phyloP scores from a whole-genome alignment of 2,888 invertebrate species.

The Empis livida region DNA sequence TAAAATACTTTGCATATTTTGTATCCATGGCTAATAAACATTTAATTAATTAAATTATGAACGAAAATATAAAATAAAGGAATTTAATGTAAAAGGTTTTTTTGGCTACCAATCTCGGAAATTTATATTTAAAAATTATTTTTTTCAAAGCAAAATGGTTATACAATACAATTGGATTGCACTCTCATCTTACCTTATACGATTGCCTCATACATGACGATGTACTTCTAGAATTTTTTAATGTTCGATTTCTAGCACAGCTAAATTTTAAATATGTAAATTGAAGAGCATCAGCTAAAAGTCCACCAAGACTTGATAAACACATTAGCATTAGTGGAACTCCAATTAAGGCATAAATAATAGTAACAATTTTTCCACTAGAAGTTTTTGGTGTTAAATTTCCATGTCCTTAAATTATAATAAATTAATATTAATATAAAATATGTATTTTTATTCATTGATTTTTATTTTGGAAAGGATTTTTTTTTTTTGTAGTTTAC shows the following conservation, averaged over 20 bases:
- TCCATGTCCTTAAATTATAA: slow-evolving; percentile 57
- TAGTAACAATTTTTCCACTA: slow-evolving; percentile 70
- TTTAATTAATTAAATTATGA: no score
- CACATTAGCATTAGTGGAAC: slow-evolving; percentile 79
- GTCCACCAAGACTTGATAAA: slow-evolving; percentile 68
- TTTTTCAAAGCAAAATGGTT: no score
- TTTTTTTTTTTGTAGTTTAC: no score
- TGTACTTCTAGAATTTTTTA: neutral
- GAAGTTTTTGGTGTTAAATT: slow-evolving; percentile 74
- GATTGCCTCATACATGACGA: slow-evolving; percentile 14
- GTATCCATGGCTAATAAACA: no score
- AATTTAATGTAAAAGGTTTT: no score
- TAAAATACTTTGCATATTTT: no score
- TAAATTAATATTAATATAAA: neutral
- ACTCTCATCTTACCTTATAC: slow-evolving; percentile 14
- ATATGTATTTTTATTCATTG: no score
- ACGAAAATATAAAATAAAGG: no score
- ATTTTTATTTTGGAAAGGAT: no score
- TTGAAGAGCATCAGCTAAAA: slow-evolving; percentile 64
- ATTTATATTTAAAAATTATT: no score
- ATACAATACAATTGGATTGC: no score
- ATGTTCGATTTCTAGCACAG: slow-evolving; percentile 5
- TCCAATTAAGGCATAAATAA: slow-evolving; percentile 75
- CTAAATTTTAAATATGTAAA: slow-evolving; percentile 38
- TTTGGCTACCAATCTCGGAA: no score